These are phyloP conservation scores for Cardinalis cardinalis DNA, from an alignment of 2,113 vertebrate species.

Conservation along the genomic window DNA sequence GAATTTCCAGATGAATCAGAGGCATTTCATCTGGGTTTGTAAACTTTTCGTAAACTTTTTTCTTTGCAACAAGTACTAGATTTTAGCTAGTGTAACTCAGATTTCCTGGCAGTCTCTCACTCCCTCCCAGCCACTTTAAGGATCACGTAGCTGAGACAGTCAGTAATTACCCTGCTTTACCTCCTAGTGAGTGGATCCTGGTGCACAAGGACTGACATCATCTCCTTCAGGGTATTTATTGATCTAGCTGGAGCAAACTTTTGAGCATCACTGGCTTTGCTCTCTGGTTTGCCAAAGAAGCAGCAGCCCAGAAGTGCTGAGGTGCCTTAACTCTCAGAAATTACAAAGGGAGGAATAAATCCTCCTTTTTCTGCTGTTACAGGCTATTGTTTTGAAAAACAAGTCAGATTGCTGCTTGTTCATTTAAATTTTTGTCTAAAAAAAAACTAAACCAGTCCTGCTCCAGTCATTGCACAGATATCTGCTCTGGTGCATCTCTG, in stretches of 20 bases:
- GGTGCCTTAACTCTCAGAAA: background rate
- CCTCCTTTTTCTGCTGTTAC: background rate
- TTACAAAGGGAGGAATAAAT: background rate
- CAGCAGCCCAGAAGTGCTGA: background rate
- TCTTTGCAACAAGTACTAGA: background rate
- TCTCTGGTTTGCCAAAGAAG: background rate
- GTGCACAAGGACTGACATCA: background rate
- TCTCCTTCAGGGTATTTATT: background rate
- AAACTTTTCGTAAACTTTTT: background rate
- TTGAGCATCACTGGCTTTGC: background rate
- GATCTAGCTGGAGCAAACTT: background rate
- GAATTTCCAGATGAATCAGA: background rate
- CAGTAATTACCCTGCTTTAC: background rate
- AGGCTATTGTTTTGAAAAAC: background rate
- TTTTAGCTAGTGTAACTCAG: background rate
- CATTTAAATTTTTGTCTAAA: background rate
- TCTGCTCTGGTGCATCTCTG: background rate
- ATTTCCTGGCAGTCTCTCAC: background rate
- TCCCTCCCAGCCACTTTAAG: background rate
- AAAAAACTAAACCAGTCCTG: background rate
- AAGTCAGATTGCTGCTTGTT: background rate
- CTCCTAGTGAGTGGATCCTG: background rate
- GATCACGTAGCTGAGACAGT: accelerated
- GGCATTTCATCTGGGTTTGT: background rate
- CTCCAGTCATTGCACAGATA: background rate